Percentiles rank a stretch among this genome's conserved stretches.
phyloP scores from a whole-genome alignment of 2,113 vertebrate species.

The Chaetodon trifascialis region DNA sequence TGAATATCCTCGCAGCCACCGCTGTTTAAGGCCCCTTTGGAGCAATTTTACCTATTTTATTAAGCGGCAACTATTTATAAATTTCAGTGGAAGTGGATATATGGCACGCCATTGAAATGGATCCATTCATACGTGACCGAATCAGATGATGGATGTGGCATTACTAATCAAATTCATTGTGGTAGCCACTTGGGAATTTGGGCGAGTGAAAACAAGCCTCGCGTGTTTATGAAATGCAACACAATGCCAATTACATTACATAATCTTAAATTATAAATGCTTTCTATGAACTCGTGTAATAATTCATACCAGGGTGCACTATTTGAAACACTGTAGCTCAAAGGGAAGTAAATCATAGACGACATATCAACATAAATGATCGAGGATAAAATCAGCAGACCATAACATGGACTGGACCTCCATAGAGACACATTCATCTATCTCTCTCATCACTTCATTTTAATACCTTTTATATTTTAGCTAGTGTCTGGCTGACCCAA shows the following conservation, averaged over 20 bases:
- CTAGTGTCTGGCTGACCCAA: background rate
- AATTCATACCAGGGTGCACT: background rate
- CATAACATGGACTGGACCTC: slow-evolving; percentile 37
- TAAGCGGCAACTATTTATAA: slow-evolving; percentile 76
- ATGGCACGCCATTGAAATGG: slow-evolving; percentile 42
- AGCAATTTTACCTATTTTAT: slow-evolving; percentile 77
- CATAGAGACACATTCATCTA: slow-evolving; percentile 32
- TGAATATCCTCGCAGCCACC: slow-evolving; percentile 49
- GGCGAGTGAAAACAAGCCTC: slow-evolving; percentile 27
- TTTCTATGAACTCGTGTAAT: background rate
- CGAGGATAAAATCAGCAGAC: slow-evolving; percentile 44
- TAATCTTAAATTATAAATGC: slow-evolving; percentile 42
- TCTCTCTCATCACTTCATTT: slow-evolving; percentile 51
- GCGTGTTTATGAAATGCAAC: slow-evolving; percentile 43
- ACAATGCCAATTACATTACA: slow-evolving; percentile 21
- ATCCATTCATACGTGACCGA: slow-evolving; percentile 58
- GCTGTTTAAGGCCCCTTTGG: slow-evolving; percentile 72
- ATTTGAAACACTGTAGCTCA: background rate
- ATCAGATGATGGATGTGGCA: slow-evolving; percentile 73
- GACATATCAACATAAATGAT: slow-evolving; percentile 38
- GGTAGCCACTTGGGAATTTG: slow-evolving; percentile 63
- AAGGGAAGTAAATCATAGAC: slow-evolving; percentile 21
- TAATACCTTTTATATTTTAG: slow-evolving; percentile 30
- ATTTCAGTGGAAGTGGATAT: slow-evolving; percentile 70
- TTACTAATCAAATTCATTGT: slow-evolving; percentile 76